These are phyloP conservation scores for Boloria euphrosyne DNA, from an alignment of 2,888 invertebrate species.

Conservation along the genomic window DNA sequence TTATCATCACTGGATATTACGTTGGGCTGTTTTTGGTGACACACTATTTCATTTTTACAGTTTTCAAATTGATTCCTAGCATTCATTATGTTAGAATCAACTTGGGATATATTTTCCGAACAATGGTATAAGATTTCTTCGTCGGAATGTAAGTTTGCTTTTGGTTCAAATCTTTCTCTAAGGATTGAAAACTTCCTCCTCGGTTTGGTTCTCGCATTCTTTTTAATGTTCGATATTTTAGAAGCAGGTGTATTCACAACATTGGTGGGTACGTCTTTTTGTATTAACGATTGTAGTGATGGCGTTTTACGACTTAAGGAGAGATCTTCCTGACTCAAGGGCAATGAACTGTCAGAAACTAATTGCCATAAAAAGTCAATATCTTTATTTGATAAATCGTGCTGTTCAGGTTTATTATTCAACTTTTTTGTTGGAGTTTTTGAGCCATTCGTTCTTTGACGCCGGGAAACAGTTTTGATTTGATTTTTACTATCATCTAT, in stretches of 20 bases:
- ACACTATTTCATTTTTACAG: constrained; percentile 40
- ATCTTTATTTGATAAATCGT: constrained; percentile 69
- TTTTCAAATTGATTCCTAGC: constrained; percentile 55
- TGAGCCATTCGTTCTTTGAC: constrained; percentile 54
- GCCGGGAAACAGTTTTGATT: constrained; percentile 57
- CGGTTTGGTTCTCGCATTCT: constrained; percentile 68
- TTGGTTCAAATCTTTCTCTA: constrained; percentile 82
- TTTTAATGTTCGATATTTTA: constrained; percentile 69
- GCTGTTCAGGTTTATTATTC: constrained; percentile 57
- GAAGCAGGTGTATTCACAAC: constrained; percentile 50
- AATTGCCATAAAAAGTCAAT: constrained; percentile 75
- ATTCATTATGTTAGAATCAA: constrained; percentile 55
- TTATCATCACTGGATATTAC: constrained; percentile 40
- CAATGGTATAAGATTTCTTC: constrained; percentile 73
- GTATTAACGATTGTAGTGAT: constrained; percentile 73
- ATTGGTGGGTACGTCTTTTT: constrained; percentile 61
- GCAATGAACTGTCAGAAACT: constrained; percentile 66
- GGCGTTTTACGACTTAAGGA: constrained; percentile 66
- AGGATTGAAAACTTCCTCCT: constrained; percentile 83
- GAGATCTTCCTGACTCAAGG: constrained; percentile 59
- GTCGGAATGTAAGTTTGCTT: constrained; percentile 67
- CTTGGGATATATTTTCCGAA: constrained; percentile 58
- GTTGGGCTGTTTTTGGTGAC: constrained; percentile 48
- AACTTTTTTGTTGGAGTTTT: constrained; percentile 59
- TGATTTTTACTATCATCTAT: constrained; percentile 47